Percentiles rank a stretch among this genome's conserved stretches.
Conservation (phyloP, 2,113 vertebrate genomes). For the Xiphorhynchus elegans region DNA sequence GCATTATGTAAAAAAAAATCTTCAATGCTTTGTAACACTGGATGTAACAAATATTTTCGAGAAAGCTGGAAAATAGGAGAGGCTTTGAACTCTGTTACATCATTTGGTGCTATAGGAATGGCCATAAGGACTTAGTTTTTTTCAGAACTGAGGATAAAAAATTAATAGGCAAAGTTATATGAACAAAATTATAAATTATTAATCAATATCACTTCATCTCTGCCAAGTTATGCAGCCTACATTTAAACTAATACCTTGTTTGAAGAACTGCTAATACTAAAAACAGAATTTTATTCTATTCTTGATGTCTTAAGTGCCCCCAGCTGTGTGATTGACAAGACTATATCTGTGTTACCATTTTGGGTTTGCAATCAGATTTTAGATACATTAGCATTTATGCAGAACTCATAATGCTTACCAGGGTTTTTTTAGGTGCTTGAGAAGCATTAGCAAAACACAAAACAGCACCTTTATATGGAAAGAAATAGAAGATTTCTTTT, state of each 20-base stretch:
- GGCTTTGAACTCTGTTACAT: background rate
- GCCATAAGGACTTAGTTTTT: background rate
- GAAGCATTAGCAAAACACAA: background rate
- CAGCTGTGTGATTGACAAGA: background rate
- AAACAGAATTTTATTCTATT: background rate
- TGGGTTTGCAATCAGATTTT: background rate
- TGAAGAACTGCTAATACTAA: background rate
- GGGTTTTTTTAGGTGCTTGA: background rate
- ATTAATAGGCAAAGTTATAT: background rate
- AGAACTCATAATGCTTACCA: background rate
- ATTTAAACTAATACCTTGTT: background rate
- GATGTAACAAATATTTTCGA: background rate
- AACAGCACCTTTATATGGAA: background rate
- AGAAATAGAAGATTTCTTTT: background rate
- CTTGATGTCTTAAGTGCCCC: background rate
- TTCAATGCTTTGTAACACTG: background rate
- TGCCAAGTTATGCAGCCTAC: background rate
- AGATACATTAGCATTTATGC: background rate
- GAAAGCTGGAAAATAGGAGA: background rate
- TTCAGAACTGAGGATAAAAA: background rate
- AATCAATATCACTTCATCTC: background rate
- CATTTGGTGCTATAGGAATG: background rate
- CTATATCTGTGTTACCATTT: background rate
- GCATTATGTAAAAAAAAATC: background rate
- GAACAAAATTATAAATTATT: background rate